phyloP scores from a whole-genome alignment of 92 coral and sea anemone genomes.

The Phenganax subtilis region DNA sequence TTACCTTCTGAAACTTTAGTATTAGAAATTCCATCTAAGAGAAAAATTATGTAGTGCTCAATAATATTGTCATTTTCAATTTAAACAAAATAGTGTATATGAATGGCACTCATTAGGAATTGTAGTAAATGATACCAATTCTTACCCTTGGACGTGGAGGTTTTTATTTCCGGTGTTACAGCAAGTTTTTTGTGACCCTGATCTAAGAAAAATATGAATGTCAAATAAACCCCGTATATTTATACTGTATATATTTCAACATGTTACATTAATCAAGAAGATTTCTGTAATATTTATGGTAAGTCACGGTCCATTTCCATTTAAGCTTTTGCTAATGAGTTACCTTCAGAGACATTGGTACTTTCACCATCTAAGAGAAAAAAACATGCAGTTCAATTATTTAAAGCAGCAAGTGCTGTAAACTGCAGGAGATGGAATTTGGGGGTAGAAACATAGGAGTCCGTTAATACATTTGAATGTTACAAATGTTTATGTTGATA shows the following conservation, averaged over 20 bases:
- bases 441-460: no score
- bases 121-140: background rate
- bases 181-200: background rate
- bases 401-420: background rate
- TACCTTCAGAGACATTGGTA: no score
- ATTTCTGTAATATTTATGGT: no score
- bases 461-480: no score
- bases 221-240: no score
- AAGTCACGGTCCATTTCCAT: no score
- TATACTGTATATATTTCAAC: no score
- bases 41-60: background rate
- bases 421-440: no score
- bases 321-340: no score
- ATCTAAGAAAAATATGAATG: no score
- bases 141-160: background rate
- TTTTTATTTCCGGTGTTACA: background rate
- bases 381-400: background rate
- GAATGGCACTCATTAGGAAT: background rate
- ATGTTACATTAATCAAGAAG: no score
- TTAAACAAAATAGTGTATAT: background rate
- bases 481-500: background rate
- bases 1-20: slow-evolving; percentile 7
- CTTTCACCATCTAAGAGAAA: no score
- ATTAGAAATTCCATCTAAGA: background rate
- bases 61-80: background rate